Evolutionary conservation across 1,140 invertebrate genomes (phyloP).

Genomic region (Drosophila azteca): DNA sequence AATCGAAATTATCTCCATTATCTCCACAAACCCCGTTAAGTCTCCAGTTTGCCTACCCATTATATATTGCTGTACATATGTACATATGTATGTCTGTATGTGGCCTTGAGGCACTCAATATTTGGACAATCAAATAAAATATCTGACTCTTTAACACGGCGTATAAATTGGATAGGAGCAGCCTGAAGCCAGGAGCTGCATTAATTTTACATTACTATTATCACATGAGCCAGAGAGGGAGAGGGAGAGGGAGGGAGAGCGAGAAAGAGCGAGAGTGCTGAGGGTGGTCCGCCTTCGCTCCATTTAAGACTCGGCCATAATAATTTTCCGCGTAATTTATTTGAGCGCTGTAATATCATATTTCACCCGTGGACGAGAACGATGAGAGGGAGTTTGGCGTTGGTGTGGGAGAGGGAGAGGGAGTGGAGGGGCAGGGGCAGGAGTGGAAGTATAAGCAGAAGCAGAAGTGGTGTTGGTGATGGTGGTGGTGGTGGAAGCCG

Average conservation of each 20-base stretch:
- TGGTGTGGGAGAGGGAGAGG: neutral
- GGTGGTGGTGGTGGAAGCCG: no score
- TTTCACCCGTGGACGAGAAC: conserved; percentile 57
- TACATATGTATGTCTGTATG: no score
- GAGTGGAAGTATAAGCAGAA: neutral
- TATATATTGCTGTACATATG: no score
- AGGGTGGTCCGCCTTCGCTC: conserved; percentile 4
- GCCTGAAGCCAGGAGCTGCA: conserved; percentile 40
- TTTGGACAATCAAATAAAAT: no score
- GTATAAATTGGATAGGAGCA: neutral
- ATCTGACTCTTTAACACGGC: no score
- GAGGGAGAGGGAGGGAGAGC: no score
- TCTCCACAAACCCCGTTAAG: no score
- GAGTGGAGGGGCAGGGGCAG: conserved; percentile 1
- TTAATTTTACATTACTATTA: conserved; percentile 62
- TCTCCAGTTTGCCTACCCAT: no score
- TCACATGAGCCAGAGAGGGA: conserved; percentile 18
- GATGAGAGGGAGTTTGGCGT: conserved; percentile 5
- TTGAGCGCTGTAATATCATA: conserved; percentile 80
- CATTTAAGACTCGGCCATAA: conserved; percentile 60
- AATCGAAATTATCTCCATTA: no score
- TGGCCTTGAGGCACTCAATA: no score
- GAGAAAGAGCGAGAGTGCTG: neutral
- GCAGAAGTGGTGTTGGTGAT: no score
- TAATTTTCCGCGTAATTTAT: conserved; percentile 83